Evolutionary conservation across 2,113 vertebrate genomes (phyloP).

Genomic region (Serilophus lunatus): DNA sequence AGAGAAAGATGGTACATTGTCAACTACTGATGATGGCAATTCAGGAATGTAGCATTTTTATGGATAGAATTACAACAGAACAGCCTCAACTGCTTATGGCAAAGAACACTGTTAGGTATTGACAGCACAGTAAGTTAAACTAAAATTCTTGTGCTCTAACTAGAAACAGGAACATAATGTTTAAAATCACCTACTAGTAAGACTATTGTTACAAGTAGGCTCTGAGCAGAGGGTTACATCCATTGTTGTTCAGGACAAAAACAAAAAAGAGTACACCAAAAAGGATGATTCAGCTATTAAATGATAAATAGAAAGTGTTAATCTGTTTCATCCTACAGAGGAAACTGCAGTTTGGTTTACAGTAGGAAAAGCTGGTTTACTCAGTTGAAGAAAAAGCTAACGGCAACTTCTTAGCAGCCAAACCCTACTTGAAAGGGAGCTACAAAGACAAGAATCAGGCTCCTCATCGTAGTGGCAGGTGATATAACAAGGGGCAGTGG

Average conservation of each 20-base stretch:
- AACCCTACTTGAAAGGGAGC: background rate
- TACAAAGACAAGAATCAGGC: background rate
- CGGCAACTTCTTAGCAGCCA: background rate
- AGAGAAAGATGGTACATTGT: background rate
- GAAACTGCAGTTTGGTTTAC: background rate
- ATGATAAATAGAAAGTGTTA: background rate
- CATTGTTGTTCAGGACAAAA: background rate
- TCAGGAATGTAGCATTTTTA: background rate
- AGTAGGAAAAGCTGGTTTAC: background rate
- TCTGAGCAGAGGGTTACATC: background rate
- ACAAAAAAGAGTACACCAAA: background rate
- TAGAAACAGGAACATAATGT: background rate
- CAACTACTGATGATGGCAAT: background rate
- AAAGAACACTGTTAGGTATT: background rate
- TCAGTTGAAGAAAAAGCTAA: background rate
- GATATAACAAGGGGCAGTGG: background rate
- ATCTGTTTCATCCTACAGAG: background rate
- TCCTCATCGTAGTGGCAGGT: background rate
- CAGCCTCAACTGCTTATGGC: background rate
- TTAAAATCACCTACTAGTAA: background rate
- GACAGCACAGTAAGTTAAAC: background rate
- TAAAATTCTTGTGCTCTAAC: background rate
- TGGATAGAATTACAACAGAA: background rate
- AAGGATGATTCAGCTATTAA: background rate
- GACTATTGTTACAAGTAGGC: background rate